Evolutionary conservation across 2,113 vertebrate genomes (phyloP).

Genomic region (Caranx ignobilis): DNA sequence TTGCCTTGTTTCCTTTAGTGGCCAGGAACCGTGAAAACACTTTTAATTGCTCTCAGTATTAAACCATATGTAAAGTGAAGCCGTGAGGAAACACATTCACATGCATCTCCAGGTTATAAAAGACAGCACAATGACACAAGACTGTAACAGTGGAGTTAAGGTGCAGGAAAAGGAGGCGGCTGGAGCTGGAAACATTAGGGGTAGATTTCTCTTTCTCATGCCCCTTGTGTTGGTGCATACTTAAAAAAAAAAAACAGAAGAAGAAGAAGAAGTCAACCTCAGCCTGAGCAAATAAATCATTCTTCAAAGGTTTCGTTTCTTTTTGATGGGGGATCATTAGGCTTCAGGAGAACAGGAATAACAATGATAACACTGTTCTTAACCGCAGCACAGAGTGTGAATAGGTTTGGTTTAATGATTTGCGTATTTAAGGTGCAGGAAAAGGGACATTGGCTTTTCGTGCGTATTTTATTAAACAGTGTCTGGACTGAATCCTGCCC

Average conservation of each 20-base stretch:
- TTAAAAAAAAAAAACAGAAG: neutral
- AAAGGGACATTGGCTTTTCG: conserved; percentile 44
- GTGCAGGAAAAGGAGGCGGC: neutral
- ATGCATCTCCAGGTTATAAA: conserved; percentile 3
- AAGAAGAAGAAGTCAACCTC: neutral
- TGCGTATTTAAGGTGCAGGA: conserved; percentile 57
- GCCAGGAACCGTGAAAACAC: conserved; percentile 42
- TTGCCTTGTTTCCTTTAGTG: conserved; percentile 42
- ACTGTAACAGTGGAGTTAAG: neutral
- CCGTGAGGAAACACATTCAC: conserved; percentile 29
- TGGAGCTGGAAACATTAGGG: neutral
- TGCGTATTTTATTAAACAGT: conserved; percentile 64
- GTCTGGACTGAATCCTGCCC: conserved; percentile 68
- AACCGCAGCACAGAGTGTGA: conserved; percentile 46
- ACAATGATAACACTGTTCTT: conserved; percentile 39
- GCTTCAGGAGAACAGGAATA: conserved; percentile 27
- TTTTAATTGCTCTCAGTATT: conserved; percentile 54
- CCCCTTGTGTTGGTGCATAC: neutral
- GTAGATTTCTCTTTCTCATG: neutral
- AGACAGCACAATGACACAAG: neutral
- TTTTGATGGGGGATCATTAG: conserved; percentile 33
- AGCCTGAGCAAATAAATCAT: conserved; percentile 15
- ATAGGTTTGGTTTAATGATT: conserved; percentile 51
- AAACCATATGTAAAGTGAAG: conserved; percentile 45
- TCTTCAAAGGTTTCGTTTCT: conserved; percentile 22